Evolutionary conservation across 2,113 vertebrate species (phyloP), one percentile per base, ranked within the genome.

Genomic region (Cairina moschata): DNA sequence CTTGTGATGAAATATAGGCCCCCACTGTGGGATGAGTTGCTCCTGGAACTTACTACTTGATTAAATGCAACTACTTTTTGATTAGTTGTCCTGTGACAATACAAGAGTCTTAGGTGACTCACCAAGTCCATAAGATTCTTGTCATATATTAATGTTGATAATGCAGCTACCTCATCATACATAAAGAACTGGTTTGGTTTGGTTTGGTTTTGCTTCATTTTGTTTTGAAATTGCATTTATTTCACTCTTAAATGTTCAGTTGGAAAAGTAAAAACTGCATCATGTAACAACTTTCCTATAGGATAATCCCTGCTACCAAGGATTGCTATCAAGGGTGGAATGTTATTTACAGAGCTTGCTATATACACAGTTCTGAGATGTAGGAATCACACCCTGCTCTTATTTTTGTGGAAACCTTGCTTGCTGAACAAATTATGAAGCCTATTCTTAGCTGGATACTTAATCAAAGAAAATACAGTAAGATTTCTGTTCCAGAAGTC

Each of bases 151-250:
- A n/a, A 85, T 8, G 11, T 26, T 76, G 52, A 36, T 69, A 48
- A 48, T 18, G n/a, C 6, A 2, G 1, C 26, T 48, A 60, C 18
- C 21, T 83, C 29, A 50, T 32, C 20, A 65, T 25, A 48, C 21
- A 68, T 1, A 79, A 15, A 5, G 32, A 91, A 71, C 8, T 22
- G 17, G 13, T 42, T 15, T 18, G 21, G 15, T 15, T 18, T 31
- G 15, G 0, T 1, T 36, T 26, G 16, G 17, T 56, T 38, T 58
- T 48, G 4, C 17, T 31, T 31, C 13, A 0, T 0, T 42, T 31
- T 29, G 29, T 56, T 40, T 58, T 60, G 5, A 16, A 68, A 77
- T 6, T 6, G 52, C n/a, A 18, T 60, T 83, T 91, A 6, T 40
- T 86, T 78, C 52, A 60, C 28, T 62, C 16, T 23, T 82, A 17